A percentile compares a stretch with the other conserved stretches of the same genome.
Evolutionary conservation across 2,113 vertebrate species (phyloP).

Genomic region (Salvator merianae): DNA sequence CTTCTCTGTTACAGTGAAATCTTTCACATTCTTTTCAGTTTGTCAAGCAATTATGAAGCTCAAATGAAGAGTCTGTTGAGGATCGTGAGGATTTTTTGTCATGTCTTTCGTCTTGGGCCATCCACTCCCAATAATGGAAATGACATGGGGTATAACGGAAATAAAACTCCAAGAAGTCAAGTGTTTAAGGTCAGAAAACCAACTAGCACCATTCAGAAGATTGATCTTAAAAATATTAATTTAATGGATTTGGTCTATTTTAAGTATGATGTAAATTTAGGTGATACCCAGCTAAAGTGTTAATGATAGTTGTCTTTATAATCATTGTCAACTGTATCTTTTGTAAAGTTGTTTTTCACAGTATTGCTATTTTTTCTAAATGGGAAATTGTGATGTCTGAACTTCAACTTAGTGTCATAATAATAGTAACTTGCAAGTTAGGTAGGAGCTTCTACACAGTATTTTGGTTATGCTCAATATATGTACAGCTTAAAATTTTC

Average conservation of each 20-base stretch:
- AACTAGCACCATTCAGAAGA: constrained; percentile 80
- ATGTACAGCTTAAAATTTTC: background rate
- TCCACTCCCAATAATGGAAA: constrained; percentile 93
- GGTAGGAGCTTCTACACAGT: background rate
- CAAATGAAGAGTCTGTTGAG: constrained; percentile 98
- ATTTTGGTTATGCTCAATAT: background rate
- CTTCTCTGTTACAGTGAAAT: background rate
- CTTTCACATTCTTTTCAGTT: constrained; percentile 74
- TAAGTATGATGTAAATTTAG: constrained; percentile 77
- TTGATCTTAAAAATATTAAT: constrained; percentile 79
- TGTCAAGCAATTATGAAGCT: constrained; percentile 97
- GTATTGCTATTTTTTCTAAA: no score
- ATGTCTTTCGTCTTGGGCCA: constrained; percentile 94
- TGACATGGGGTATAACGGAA: constrained; percentile 98
- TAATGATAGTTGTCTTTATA: constrained; percentile 54
- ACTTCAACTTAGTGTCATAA: no score
- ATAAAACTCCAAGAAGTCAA: constrained; percentile 97
- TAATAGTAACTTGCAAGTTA: no score
- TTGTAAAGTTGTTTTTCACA: no score
- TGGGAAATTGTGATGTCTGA: no score
- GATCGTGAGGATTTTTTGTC: constrained; percentile 96
- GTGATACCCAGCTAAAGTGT: constrained; percentile 67
- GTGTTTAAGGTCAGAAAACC: constrained; percentile 95
- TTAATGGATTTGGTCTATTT: constrained; percentile 77
- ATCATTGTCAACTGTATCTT: no score